Evolutionary conservation across 2,113 vertebrate species (phyloP), one percentile per base, ranked within the genome.

Genomic region (Zingel zingel): DNA sequence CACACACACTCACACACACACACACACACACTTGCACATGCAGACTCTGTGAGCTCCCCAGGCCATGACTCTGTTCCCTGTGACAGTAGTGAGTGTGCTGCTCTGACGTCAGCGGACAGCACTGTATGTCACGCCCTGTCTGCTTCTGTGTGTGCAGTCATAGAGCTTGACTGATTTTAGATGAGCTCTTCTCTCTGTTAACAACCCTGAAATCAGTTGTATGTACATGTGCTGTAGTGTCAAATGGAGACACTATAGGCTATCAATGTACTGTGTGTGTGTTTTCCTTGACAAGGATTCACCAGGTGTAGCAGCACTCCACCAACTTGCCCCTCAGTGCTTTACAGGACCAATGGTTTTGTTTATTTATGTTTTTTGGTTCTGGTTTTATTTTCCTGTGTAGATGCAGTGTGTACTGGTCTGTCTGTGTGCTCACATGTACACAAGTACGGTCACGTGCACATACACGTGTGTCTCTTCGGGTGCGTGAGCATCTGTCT

Each of bases 51-150:
- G 81, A 80, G 75, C 83, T 89, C 82, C 69, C 27, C 77, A 30
- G 87, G 90, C 88, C 77, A 54, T 78, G 83, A 85, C 71, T 85
- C 78, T 69, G 58, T 84, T 88, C 77, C 73, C 86, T 68, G 51
- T 88, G 89, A 84, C 88, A 90, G 84, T 81, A 86, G 74, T 76
- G 77, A 89, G 64, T 86, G 77, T 80, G 74, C 74, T 74, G 58
- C 69, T 79, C 74, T 93, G 92, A 93, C 89, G 88, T 92, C 92
- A 91, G 81, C 74, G 76, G 68, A 88, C 88, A 82, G 81, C 51
- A 48, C 84, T 84, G 71, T 64, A 65, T 90, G 88, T 92, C 90
- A 80, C 74, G 39, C 50, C 86, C 78, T 72, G 85, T 91, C 85
- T 90, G 48, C 79, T 78, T 84, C 63, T 81, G 33, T 61, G 70